Base-by-base conservation (phyloP, 1,140 invertebrate genomes). In the Drepana arcuata region DNA sequence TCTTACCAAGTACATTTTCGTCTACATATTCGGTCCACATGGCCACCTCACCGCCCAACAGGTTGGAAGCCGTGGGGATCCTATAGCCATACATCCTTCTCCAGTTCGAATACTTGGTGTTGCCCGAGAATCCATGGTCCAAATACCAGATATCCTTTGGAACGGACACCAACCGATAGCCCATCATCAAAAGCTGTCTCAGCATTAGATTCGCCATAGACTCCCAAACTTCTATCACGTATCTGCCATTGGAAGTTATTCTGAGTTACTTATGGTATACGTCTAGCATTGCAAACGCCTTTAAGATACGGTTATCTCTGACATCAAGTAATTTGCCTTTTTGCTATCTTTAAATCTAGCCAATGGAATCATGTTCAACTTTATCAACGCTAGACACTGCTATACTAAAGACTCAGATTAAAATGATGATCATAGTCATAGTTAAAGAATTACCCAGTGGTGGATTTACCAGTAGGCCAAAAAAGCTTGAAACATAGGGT, bases 11-110 rank as follows among this genome's bases (percentile, higher is more conserved):
- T 25, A 83, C 86, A 24, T 86, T 84, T 27, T 86, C 80, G 51
- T 91, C 88, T 0, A 92, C 90, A 47, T 89, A 90, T 71, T 95
- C 93, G 14, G 88, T 88, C 92, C 92, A 94, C 87, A 94, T 90
- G 34, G 90, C 88, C n/a, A 87, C 88, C 64, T 89, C 86, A 0
- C 86, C 86, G 2, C 86, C 86, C 11, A 87, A 51, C 1, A 87
- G 64, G 6, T 57, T 49, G 2, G 71, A 45, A 7, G 69, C 59
- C 1, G 45, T 28, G 0, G 84, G 84, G 45, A 87, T 34, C 14
- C 39, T 53, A 46, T 86, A 82, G 2, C 74, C 38, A 47, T 93
- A 92, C 43, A 89, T 89, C 5, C 74, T 83, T 23, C 85, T 84
- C 91, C 91, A 93, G 27, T 86, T 88, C 42, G 91, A 88, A 59